Conservation (phyloP, 92 coral and sea anemone genomes). For the Paragorgia papillata region DNA sequence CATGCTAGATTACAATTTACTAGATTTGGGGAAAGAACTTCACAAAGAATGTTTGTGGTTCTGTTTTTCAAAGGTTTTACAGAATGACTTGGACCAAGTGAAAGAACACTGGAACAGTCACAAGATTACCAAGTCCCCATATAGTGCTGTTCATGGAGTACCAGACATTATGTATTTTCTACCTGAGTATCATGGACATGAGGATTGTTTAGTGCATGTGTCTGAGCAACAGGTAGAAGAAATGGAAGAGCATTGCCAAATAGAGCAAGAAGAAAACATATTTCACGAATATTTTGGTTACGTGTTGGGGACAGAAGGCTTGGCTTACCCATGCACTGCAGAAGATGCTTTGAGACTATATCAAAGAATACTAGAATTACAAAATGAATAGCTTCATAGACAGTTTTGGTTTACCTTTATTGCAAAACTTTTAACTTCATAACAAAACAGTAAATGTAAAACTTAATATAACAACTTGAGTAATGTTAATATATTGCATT, state of each 20-base stretch:
- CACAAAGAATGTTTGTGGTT: no score
- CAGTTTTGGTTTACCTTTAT: no score
- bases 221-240: slow-evolving; percentile 32
- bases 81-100: slow-evolving; percentile 42
- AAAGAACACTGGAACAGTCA: slow-evolving; percentile 54
- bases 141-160: slow-evolving; percentile 38
- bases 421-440: no score
- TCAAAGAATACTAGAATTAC: slow-evolving; percentile 24
- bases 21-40: slow-evolving; percentile 25
- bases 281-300: no score
- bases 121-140: slow-evolving; percentile 41
- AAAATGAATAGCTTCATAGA: slow-evolving; percentile 1
- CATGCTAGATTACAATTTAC: slow-evolving; percentile 22
- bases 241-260: slow-evolving; percentile 51
- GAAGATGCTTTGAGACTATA: slow-evolving; percentile 39
- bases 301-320: slow-evolving; percentile 49
- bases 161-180: slow-evolving; percentile 58
- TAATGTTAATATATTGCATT: no score
- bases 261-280: slow-evolving; percentile 36
- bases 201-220: slow-evolving; percentile 48
- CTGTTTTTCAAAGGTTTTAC: slow-evolving; percentile 25
- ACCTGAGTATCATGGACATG: slow-evolving; percentile 48
- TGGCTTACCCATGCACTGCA: slow-evolving; percentile 42
- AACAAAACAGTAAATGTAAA: no score
- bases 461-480: no score